phyloP scores from a whole-genome alignment of 2,888 invertebrate genomes.

The Dorcus parallelipipedus region DNA sequence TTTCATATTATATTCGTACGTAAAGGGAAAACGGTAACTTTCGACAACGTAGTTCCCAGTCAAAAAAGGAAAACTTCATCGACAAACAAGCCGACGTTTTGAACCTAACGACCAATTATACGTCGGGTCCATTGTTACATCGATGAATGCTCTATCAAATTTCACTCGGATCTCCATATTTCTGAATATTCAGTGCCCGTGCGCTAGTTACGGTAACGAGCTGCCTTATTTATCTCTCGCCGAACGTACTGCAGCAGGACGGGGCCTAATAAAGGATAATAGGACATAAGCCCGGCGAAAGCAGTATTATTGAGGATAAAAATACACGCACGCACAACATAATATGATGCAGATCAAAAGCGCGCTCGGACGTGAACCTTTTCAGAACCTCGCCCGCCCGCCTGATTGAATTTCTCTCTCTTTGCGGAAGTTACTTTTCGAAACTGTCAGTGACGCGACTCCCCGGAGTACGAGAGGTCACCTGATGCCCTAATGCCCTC shows the following conservation, averaged over 20 bases:
- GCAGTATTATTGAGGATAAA: slow-evolving; percentile 28
- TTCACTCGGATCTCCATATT: slow-evolving; percentile 30
- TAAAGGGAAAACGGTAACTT: too few species aligned
- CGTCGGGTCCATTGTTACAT: slow-evolving; percentile 33
- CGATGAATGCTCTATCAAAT: slow-evolving; percentile 36
- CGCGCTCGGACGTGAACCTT: slow-evolving; percentile 29
- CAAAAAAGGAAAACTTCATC: too few species aligned
- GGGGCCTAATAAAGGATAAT: slow-evolving; percentile 36
- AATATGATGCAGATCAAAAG: slow-evolving; percentile 37
- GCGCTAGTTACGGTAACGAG: slow-evolving; percentile 39
- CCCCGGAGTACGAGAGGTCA: slow-evolving; percentile 25
- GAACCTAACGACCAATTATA: slow-evolving; percentile 33
- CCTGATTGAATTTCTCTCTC: slow-evolving; percentile 33
- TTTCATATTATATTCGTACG: too few species aligned
- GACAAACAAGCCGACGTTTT: too few species aligned
- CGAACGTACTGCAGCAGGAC: slow-evolving; percentile 27
- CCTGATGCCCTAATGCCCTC: slow-evolving; percentile 27
- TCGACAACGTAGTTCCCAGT: too few species aligned
- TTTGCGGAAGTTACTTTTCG: slow-evolving; percentile 10
- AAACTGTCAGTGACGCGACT: neutral
- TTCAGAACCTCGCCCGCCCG: slow-evolving; percentile 15
- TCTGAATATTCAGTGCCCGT: slow-evolving; percentile 28
- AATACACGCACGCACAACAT: slow-evolving; percentile 30
- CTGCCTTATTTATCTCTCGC: slow-evolving; percentile 33
- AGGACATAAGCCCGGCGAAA: slow-evolving; percentile 31